phyloP scores from a whole-genome alignment of 1,140 invertebrate species.

The Drosophila oshimai region DNA sequence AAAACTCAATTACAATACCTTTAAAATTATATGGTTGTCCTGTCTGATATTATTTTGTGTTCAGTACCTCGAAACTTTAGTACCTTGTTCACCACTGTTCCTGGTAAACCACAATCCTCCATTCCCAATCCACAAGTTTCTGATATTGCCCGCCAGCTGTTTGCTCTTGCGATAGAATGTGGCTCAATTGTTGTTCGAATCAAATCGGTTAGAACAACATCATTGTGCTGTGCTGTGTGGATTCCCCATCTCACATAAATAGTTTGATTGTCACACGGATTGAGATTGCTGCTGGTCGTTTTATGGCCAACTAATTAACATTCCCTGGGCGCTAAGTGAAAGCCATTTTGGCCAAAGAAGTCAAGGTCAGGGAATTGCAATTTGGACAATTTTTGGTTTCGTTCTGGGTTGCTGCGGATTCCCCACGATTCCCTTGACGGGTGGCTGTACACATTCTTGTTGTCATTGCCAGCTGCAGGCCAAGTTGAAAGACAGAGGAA shows the following conservation, averaged over 20 bases:
- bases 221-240: not conserved
- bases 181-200: slow-evolving; percentile 41
- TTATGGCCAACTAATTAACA: slow-evolving; percentile 34
- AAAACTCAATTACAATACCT: no score
- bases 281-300: slow-evolving; percentile 1
- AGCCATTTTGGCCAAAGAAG: not conserved
- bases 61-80: not conserved
- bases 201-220: slow-evolving; percentile 38
- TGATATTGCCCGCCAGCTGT: slow-evolving; percentile 19
- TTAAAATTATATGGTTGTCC: no score
- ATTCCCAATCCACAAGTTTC: not conserved
- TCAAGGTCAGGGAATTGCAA: slow-evolving; percentile 30
- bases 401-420: not conserved
- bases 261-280: slow-evolving; percentile 35
- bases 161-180: slow-evolving; percentile 23
- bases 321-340: slow-evolving; percentile 35
- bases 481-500: not conserved
- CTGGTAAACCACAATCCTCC: not conserved
- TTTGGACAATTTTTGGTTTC: slow-evolving; percentile 26
- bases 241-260: slow-evolving; percentile 12
- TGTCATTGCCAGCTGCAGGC: slow-evolving; percentile 27
- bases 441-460: slow-evolving; percentile 3
- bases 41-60: no score
- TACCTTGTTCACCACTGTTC: not conserved
- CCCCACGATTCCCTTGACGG: slow-evolving; percentile 16